These are phyloP conservation scores for Tragelaphus imberbis DNA, from an alignment of 2,113 vertebrate species.

Conservation along the genomic window DNA sequence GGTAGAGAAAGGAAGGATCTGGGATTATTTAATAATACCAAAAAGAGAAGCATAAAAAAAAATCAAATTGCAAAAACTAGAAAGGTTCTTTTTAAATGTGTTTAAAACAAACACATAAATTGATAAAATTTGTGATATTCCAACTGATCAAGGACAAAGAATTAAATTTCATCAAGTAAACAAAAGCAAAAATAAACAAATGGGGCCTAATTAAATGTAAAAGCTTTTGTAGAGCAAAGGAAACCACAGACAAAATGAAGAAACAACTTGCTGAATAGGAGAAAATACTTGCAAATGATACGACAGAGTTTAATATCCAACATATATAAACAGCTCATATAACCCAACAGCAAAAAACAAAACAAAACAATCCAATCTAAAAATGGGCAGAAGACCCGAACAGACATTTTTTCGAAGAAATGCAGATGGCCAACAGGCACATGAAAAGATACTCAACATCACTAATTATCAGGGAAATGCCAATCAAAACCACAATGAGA, in stretches of 20 bases:
- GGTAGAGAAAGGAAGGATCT: background rate
- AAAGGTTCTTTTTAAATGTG: background rate
- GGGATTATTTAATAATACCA: background rate
- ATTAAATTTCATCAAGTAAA: background rate
- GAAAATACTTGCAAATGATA: background rate
- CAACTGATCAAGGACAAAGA: background rate
- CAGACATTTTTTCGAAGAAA: background rate
- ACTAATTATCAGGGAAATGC: background rate
- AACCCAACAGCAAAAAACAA: background rate
- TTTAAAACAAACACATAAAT: background rate
- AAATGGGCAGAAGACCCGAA: background rate
- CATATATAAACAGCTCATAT: background rate
- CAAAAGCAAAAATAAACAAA: background rate
- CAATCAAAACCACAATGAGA: background rate
- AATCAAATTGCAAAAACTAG: background rate
- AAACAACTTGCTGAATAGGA: background rate
- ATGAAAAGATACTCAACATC: background rate
- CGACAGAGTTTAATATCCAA: background rate
- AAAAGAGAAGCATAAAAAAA: background rate
- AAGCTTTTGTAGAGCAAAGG: background rate
- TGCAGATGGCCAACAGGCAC: background rate
- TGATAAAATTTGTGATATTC: background rate
- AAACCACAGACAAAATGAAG: background rate
- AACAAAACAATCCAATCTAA: background rate
- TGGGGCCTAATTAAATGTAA: no score